A percentile compares a stretch with the other conserved stretches of the same genome.
phyloP scores from a whole-genome alignment of 2,888 invertebrate species.

The Lasioglossum calceatum region DNA sequence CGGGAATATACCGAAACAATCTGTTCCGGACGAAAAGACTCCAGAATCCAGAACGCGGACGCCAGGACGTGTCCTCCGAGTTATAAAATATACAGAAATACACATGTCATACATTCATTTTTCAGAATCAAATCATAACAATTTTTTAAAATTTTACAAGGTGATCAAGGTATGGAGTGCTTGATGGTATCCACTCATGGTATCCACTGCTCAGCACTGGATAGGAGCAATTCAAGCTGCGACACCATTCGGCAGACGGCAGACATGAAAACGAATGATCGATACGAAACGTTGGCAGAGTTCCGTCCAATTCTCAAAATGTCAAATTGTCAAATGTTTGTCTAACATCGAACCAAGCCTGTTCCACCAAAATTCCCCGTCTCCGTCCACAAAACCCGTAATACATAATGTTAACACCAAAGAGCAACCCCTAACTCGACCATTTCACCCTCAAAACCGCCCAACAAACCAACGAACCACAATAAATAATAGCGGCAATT shows the following conservation, averaged over 20 bases:
- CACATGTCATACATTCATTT: too few species aligned
- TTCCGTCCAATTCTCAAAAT: conserved; percentile 4
- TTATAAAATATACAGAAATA: too few species aligned
- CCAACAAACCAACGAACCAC: not conserved
- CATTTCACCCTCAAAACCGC: not conserved
- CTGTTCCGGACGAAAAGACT: too few species aligned
- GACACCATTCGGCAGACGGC: not conserved
- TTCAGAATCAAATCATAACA: too few species aligned
- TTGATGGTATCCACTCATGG: too few species aligned
- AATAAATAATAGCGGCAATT: not conserved
- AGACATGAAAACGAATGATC: conserved; percentile 30
- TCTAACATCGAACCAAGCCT: not conserved
- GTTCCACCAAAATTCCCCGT: not conserved
- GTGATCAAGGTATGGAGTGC: too few species aligned
- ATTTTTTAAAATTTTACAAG: too few species aligned
- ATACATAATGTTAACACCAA: conserved; percentile 3
- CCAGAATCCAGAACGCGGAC: too few species aligned
- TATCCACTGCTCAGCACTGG: not conserved
- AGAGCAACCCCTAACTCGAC: not conserved
- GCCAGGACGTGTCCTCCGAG: too few species aligned
- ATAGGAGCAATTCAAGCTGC: not conserved
- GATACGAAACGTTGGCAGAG: conserved; percentile 13
- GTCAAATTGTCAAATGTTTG: conserved; percentile 9
- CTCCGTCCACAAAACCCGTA: not conserved
- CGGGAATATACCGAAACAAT: too few species aligned